Evolutionary conservation across 2,113 vertebrate genomes (phyloP).

Genomic region (Pseudonaja textilis): DNA sequence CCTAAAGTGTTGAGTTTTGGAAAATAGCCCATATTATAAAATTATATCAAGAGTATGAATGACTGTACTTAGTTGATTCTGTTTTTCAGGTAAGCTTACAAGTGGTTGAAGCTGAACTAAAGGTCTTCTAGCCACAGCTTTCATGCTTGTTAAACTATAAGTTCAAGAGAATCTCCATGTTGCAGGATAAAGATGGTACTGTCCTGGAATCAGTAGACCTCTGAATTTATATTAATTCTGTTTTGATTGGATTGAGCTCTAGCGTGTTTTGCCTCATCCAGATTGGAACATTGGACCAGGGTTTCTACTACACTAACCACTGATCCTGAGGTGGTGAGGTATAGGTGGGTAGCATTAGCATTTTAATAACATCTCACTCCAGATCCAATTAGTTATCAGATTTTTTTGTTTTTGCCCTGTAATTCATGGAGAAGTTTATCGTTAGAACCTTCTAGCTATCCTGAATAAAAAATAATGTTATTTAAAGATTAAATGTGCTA

Average conservation of each 20-base stretch:
- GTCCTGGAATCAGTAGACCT: background rate
- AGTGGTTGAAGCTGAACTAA: background rate
- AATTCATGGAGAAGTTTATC: background rate
- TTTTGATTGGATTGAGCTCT: background rate
- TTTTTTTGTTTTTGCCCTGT: background rate
- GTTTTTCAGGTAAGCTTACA: background rate
- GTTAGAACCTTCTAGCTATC: background rate
- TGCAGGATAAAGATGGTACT: background rate
- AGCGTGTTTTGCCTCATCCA: background rate
- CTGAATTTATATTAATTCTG: background rate
- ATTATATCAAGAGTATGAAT: background rate
- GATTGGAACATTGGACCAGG: background rate
- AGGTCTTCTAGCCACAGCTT: background rate
- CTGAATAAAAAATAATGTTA: background rate
- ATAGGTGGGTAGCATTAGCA: background rate
- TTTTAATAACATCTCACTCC: background rate
- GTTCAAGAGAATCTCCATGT: background rate
- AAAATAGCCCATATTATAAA: background rate
- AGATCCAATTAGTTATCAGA: background rate
- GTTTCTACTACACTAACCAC: background rate
- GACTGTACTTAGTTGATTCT: background rate
- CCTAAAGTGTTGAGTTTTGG: background rate
- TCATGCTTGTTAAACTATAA: background rate
- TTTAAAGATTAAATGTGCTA: background rate
- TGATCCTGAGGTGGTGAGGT: background rate